phyloP scores from a whole-genome alignment of 2,888 invertebrate species.

The Hirtodrosophila duncani region DNA sequence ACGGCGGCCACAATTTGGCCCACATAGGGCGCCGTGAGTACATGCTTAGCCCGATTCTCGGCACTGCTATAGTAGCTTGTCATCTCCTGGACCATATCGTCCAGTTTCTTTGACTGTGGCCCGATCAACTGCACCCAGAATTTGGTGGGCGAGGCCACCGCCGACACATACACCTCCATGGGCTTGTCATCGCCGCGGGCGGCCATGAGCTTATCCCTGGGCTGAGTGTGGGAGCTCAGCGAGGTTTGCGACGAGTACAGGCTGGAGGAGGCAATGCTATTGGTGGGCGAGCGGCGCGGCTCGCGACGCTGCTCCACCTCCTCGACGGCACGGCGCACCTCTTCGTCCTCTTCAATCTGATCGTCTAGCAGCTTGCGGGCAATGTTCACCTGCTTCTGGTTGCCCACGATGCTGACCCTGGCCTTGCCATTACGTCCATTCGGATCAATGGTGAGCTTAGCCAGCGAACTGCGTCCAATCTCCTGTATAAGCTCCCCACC shows the following conservation, averaged over 20 bases:
- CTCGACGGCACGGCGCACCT: slow-evolving; percentile 79
- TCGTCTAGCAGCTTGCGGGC: slow-evolving; percentile 86
- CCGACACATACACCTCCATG: slow-evolving; percentile 92
- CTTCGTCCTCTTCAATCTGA: slow-evolving; percentile 81
- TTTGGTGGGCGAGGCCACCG: slow-evolving; percentile 86
- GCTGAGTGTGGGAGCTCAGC: slow-evolving; percentile 71
- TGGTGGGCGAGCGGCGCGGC: slow-evolving; percentile 79
- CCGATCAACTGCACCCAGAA: slow-evolving; percentile 94
- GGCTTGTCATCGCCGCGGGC: slow-evolving; percentile 80
- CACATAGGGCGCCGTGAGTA: slow-evolving; percentile 80
- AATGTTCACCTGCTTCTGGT: slow-evolving; percentile 80
- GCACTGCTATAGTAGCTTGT: slow-evolving; percentile 86
- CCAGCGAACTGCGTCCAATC: slow-evolving; percentile 85
- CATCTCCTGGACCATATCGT: slow-evolving; percentile 89
- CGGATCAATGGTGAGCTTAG: slow-evolving; percentile 83
- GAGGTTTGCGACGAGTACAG: slow-evolving; percentile 77
- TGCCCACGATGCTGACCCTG: slow-evolving; percentile 81
- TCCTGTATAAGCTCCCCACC: slow-evolving; percentile 85
- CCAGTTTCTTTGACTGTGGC: slow-evolving; percentile 85
- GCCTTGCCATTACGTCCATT: slow-evolving; percentile 73
- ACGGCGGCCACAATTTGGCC: slow-evolving; percentile 92
- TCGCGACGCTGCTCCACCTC: slow-evolving; percentile 79
- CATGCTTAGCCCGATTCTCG: slow-evolving; percentile 83
- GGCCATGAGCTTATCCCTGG: slow-evolving; percentile 75
- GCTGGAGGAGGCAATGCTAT: slow-evolving; percentile 73